Percentiles rank a stretch among this genome's conserved stretches.
Evolutionary conservation across 2,888 invertebrate species (phyloP).

Genomic region (Thymelicus acteon): DNA sequence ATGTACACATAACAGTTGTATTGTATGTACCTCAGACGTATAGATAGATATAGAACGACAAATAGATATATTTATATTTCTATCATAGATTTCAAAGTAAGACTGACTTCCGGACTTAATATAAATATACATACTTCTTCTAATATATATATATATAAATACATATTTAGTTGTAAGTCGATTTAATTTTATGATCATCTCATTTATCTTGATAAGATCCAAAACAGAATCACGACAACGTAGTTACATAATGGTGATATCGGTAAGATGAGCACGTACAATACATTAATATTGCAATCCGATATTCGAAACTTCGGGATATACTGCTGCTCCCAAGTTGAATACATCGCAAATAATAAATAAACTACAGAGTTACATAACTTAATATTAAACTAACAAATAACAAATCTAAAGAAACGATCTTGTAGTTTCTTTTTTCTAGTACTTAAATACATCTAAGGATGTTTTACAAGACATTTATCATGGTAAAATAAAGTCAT

Average conservation of each 20-base stretch:
- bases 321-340: slow-evolving; percentile 70
- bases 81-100: too few relatives aligned
- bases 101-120: background rate
- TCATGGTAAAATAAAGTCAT: too few relatives aligned
- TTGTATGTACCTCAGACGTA: too few relatives aligned
- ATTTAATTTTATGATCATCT: background rate
- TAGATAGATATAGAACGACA: too few relatives aligned
- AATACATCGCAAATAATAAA: slow-evolving; percentile 54
- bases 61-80: too few relatives aligned
- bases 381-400: background rate
- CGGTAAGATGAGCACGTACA: slow-evolving; percentile 74
- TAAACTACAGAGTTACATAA: background rate
- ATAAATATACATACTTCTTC: too few relatives aligned
- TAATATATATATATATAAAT: too few relatives aligned
- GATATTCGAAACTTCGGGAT: slow-evolving; percentile 73
- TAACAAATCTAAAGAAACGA: too few relatives aligned
- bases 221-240: background rate
- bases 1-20: too few relatives aligned
- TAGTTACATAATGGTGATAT: slow-evolving; percentile 51
- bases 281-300: slow-evolving; percentile 78
- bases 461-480: too few relatives aligned
- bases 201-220: background rate
- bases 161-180: too few relatives aligned
- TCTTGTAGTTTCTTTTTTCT: background rate
- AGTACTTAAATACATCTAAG: too few relatives aligned